Base-by-base conservation (phyloP, 2,888 invertebrate species). In the Plebejus argus region DNA sequence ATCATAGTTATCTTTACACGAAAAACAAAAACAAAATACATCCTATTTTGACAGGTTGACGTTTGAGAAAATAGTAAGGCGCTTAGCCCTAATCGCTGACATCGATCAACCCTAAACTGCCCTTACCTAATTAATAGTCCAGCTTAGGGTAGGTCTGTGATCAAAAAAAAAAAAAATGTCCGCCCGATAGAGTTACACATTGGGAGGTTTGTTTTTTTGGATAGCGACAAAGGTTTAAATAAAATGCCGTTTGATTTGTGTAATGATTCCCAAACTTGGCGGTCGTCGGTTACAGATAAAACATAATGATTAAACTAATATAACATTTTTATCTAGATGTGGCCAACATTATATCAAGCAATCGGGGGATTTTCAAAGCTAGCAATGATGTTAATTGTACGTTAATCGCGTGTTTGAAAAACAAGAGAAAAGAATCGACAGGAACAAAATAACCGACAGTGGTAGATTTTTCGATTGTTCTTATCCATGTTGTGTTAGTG, bases 71-170 rank as follows among this genome's bases (percentile, higher is more conserved):
- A 74, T 49, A 28, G 80, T 79, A 80, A 78, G 78, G 78, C 76
- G 80, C 87, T 86, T 87, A 88, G 80, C 85, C 87, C 82, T 85
- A 88, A 90, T 89, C 87, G 83, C 82, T 76, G 78, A 80, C 89
- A 91, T 91, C 90, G 88, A 90, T 91, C 92, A 91, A 18, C 66
- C 66, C 66, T 66, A 66, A 87, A 84, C 78, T 78, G 82, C 83
- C 84, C 87, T 84, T 91, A n/a, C n/a, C n/a, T n/a, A 90, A 91
- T 91, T 87, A 91, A 90, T 90, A 84, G 85, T 85, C 83, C 84
- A 88, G 79, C 84, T 86, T 85, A 89, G 89, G 90, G 89, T 87
- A 86, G 86, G 86, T 89, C 88, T 88, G 84, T 85, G 76, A 79
- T 78, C 79, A 66, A 66, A 66, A 66, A n/a, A n/a, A n/a, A n/a